These are phyloP conservation scores for Dascillus cervinus DNA, from an alignment of 2,888 invertebrate species.

Conservation along the genomic window DNA sequence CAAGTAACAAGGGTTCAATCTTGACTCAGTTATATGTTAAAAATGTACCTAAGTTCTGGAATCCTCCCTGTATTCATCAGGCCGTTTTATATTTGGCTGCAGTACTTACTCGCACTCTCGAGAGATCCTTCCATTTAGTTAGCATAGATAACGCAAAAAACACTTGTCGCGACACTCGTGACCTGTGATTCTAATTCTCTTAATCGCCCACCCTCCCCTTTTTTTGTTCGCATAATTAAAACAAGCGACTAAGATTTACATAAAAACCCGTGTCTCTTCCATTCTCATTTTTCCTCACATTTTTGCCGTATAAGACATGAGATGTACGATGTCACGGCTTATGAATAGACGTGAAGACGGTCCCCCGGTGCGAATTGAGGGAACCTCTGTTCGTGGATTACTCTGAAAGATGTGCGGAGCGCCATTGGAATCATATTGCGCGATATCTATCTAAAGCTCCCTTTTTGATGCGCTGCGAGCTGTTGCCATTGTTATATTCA, in stretches of 20 bases:
- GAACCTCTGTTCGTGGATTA: slow-evolving; percentile 36
- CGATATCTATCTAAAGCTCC: slow-evolving; percentile 37
- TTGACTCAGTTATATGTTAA: no score
- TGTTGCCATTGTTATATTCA: slow-evolving; percentile 33
- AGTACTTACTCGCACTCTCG: no score
- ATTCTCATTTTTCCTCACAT: slow-evolving; percentile 4
- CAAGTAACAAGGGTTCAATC: no score
- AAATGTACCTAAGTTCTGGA: no score
- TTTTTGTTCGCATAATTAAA: slow-evolving; percentile 37
- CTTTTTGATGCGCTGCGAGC: slow-evolving; percentile 33
- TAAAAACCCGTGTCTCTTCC: slow-evolving; percentile 15
- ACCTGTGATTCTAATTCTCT: slow-evolving; percentile 35
- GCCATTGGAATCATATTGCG: slow-evolving; percentile 38
- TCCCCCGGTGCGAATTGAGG: slow-evolving; percentile 33
- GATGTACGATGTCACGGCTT: slow-evolving; percentile 25
- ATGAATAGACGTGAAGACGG: slow-evolving; percentile 29
- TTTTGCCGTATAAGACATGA: slow-evolving; percentile 1
- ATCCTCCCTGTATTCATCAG: no score
- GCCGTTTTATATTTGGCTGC: no score
- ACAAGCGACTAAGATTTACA: slow-evolving; percentile 28
- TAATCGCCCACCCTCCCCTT: no score
- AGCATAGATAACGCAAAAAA: slow-evolving; percentile 40
- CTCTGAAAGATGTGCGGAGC: slow-evolving; percentile 32
- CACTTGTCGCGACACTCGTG: slow-evolving; percentile 40
- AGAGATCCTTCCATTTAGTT: slow-evolving; percentile 37